Evolutionary conservation across 2,797 vertebrate genomes (phyloP).

Genomic region (Anas flavirostris): DNA sequence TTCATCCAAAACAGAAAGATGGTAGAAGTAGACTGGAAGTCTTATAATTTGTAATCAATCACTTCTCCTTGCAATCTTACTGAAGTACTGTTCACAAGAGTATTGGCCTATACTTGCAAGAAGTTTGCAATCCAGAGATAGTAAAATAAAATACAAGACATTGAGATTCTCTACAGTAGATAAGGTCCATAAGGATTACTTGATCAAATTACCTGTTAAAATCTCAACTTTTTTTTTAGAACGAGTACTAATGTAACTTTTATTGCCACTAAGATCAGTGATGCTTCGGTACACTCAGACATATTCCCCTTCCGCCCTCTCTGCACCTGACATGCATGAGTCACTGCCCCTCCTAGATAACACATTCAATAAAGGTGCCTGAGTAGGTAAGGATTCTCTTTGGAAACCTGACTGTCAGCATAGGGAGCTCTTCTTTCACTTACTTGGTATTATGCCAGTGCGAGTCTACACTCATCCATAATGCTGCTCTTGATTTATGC

Average conservation of each 20-base stretch:
- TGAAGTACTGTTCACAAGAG: neutral
- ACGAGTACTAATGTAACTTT: neutral
- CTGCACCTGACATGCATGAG: neutral
- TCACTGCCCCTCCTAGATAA: neutral
- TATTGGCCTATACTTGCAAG: neutral
- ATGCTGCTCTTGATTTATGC: neutral
- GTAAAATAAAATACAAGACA: neutral
- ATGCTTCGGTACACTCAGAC: neutral
- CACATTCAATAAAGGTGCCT: neutral
- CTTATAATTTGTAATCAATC: neutral
- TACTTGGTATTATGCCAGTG: neutral
- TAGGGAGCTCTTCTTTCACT: conserved; percentile 28
- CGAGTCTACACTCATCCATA: neutral
- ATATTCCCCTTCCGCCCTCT: neutral
- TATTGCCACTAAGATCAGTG: neutral
- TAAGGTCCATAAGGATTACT: neutral
- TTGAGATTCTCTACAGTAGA: neutral
- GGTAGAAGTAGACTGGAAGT: neutral
- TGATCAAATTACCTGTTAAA: neutral
- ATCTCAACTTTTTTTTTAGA: neutral
- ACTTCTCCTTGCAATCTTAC: neutral
- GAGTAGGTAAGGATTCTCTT: neutral
- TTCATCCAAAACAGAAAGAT: neutral
- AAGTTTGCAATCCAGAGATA: neutral
- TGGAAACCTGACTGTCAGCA: neutral